Evolutionary conservation across 1,140 invertebrate species (phyloP).

Genomic region (Zaprionus nigranus): DNA sequence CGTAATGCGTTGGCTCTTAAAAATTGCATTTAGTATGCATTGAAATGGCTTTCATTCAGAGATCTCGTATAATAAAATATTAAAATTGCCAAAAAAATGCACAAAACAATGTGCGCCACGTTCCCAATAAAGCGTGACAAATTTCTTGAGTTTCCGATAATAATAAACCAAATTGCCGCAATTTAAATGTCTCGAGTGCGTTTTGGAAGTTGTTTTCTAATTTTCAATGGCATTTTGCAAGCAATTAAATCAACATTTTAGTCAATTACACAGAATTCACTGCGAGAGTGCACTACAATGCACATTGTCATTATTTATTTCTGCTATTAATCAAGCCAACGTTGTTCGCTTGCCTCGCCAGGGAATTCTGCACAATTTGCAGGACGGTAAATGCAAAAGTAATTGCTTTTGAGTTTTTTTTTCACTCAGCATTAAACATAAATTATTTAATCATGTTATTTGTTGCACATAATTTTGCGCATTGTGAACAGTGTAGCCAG

Average conservation of each 20-base stretch:
- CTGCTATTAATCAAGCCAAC: conserved; percentile 13
- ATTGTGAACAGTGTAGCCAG: too few relatives aligned
- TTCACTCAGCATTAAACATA: not conserved
- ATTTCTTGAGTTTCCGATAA: conserved; percentile 2
- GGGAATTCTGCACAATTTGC: not conserved
- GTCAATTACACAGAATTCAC: conserved; percentile 20
- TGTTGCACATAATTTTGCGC: not conserved
- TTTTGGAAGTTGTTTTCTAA: conserved; percentile 6
- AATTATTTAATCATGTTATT: conserved; percentile 2
- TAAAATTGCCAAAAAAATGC: conserved; percentile 49
- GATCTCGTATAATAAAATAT: conserved; percentile 67
- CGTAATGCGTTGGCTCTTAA: conserved; percentile 64
- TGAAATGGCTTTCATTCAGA: conserved; percentile 55
- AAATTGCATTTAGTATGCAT: conserved; percentile 81
- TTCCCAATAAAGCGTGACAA: not conserved
- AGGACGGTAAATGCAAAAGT: not conserved
- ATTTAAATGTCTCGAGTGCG: not conserved
- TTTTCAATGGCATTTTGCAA: conserved; percentile 17
- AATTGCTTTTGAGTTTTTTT: conserved; percentile 2
- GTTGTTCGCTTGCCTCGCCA: not conserved
- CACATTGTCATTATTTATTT: conserved; percentile 35
- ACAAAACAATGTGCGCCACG: conserved; percentile 32
- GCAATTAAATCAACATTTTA: conserved; percentile 37
- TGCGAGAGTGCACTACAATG: not conserved
- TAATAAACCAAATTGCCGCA: conserved; percentile 9